phyloP scores from a whole-genome alignment of 2,888 invertebrate genomes.

The Dolichopus griseipennis region DNA sequence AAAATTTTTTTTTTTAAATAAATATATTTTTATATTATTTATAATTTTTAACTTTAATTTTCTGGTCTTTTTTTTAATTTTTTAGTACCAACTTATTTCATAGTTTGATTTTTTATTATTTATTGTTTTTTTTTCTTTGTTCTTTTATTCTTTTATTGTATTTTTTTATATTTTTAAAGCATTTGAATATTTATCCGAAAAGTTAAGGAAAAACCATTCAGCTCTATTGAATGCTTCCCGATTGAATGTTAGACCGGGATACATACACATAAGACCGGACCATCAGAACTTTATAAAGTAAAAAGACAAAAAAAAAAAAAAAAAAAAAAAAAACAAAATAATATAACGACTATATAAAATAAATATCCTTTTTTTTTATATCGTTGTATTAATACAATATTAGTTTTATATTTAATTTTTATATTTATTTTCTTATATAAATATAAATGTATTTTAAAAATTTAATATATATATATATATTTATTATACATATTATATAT shows the following conservation, averaged over 20 bases:
- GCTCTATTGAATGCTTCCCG: slow-evolving; percentile 8
- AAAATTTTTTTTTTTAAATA: no score
- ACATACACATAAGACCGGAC: slow-evolving; percentile 8
- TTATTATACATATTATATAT: neutral
- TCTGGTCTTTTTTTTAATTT: no score
- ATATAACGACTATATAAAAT: neutral
- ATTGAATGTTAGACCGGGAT: slow-evolving; percentile 10
- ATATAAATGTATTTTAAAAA: no score
- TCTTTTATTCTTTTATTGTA: no score
- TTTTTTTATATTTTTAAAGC: neutral
- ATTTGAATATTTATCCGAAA: neutral
- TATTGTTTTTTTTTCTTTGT: no score
- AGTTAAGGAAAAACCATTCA: slow-evolving; percentile 3
- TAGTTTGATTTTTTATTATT: no score
- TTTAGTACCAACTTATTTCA: no score
- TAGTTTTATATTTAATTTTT: neutral
- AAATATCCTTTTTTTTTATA: slow-evolving; percentile 4
- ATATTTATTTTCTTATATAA: no score
- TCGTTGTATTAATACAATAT: neutral
- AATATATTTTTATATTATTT: no score
- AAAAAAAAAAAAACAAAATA: neutral
- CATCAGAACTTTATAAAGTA: neutral
- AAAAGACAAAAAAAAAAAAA: neutral
- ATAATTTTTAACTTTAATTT: no score
- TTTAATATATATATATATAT: neutral